A percentile compares a stretch with the other conserved stretches of the same genome.
phyloP scores from a whole-genome alignment of 2,888 invertebrate species.

The Acronicta leporina region DNA sequence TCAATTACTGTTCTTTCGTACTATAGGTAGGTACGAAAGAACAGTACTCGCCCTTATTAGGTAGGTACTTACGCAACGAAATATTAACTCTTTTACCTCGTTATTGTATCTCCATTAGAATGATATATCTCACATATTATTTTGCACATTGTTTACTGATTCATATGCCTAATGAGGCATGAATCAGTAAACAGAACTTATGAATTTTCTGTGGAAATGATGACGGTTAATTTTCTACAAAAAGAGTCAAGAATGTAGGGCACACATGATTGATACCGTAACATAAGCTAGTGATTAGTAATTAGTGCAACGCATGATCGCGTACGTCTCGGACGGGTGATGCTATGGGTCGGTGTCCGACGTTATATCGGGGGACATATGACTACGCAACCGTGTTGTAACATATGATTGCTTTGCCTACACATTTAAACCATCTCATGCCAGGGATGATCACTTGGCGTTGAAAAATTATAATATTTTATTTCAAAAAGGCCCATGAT shows the following conservation, averaged over 20 bases:
- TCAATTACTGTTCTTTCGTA: constrained; percentile 34
- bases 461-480: no score
- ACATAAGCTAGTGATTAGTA: constrained; percentile 49
- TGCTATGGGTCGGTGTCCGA: constrained; percentile 15
- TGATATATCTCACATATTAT: constrained; percentile 1
- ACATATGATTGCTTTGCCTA: constrained; percentile 14
- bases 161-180: constrained; percentile 47
- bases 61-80: not conserved
- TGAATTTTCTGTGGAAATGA: constrained; percentile 32
- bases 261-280: constrained; percentile 50
- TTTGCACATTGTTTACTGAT: constrained; percentile 31
- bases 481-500: not conserved
- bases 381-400: constrained; percentile 32
- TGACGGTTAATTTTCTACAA: constrained; percentile 30
- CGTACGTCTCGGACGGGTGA: constrained; percentile 22
- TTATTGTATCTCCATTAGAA: constrained; percentile 9
- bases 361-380: constrained; percentile 22
- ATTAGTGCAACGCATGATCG: constrained; percentile 49
- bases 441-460: not conserved
- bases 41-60: constrained; percentile 26
- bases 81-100: constrained; percentile 12
- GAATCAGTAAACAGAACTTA: no score
- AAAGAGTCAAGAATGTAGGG: constrained; percentile 41
- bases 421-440: constrained; percentile 10
- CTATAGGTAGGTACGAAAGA: no score